A percentile compares a stretch with the other conserved stretches of the same genome.
These are phyloP conservation scores for Eretmocerus hayati DNA, from an alignment of 2,888 invertebrate species.

Conservation along the genomic window DNA sequence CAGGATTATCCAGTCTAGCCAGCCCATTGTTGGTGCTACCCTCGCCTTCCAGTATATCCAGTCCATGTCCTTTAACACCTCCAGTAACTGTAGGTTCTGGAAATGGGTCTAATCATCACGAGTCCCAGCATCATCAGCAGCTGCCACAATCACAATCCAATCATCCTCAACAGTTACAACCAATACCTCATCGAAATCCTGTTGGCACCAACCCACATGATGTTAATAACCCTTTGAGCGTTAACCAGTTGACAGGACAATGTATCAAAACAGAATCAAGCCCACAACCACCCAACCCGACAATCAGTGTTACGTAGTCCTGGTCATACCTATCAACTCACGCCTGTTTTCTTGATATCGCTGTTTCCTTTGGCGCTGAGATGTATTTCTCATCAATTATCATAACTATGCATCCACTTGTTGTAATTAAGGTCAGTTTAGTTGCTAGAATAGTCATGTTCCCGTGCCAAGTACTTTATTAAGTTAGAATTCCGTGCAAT, in stretches of 20 bases:
- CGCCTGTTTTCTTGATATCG: conserved; percentile 26
- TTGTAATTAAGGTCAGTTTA: conserved; percentile 31
- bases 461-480: conserved; percentile 45
- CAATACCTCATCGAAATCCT: conserved; percentile 60
- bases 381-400: conserved; percentile 48
- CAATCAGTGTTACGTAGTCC: conserved; percentile 49
- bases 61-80: conserved; percentile 53
- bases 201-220: conserved; percentile 88
- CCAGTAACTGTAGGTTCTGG: conserved; percentile 42
- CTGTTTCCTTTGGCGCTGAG: background rate
- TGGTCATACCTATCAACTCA: conserved; percentile 28
- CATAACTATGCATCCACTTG: conserved; percentile 34
- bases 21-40: conserved; percentile 68
- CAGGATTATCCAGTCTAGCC: conserved; percentile 62
- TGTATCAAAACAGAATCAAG: conserved; percentile 47
- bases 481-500: no score
- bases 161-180: conserved; percentile 43
- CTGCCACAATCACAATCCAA: conserved; percentile 28
- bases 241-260: conserved; percentile 81
- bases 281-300: conserved; percentile 41
- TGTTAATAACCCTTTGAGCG: conserved; percentile 85
- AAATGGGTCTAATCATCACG: conserved; percentile 29
- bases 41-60: conserved; percentile 64
- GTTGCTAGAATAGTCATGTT: conserved; percentile 46
- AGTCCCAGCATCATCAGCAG: conserved; percentile 41